Base-by-base conservation (phyloP, 2,888 invertebrate species). In the Eupithecia abbreviata region DNA sequence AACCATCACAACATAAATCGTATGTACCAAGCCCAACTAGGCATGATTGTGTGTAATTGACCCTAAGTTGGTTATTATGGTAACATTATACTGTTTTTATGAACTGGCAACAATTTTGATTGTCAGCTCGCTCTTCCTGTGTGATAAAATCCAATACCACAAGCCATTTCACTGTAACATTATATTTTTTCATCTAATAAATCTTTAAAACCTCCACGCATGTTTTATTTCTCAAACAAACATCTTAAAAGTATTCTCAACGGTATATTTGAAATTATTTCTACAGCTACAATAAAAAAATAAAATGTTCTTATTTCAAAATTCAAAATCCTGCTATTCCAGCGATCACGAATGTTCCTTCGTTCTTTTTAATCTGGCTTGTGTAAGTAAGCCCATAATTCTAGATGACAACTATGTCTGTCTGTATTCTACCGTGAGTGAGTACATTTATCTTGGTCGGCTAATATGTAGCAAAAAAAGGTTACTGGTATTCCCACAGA, bases 401-500 rank as follows among this genome's bases (percentile, higher is more conserved):
- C 51, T 45, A 3, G 68, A 71, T 75, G 78, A 75, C 82, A 83
- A 80, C 81, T 84, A 82, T 79, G 79, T 83, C 79, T 83, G 80
- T 84, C 83, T 77, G 83, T 83, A 84, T 85, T 84, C 80, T 84
- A 84, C 80, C 75, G 83, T 84, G 84, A 84, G 62, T 84, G 82
- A 81, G 82, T 85, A 82, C 85, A 83, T 86, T 86, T 80, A 81
- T 80, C 79, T 74, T 74, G 81, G 85, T 82, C 84, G 85, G 88
- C 85, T 90, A 88, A 87, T 88, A 84, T 82, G 83, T 81, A 85
- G 90, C 89, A 92, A 93, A 92, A 93, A 93, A 93, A 93, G 90
- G 86, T 90, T 87, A 88, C 91, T 81, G 87, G 86, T 90, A 93
- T 93, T 94, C 93, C 91, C 93, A 93, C 92, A 91, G 89, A 84